These are phyloP conservation scores for Patiria miniata DNA, from an alignment of 35 echinoderm and acorn worm genomes.

Conservation along the genomic window DNA sequence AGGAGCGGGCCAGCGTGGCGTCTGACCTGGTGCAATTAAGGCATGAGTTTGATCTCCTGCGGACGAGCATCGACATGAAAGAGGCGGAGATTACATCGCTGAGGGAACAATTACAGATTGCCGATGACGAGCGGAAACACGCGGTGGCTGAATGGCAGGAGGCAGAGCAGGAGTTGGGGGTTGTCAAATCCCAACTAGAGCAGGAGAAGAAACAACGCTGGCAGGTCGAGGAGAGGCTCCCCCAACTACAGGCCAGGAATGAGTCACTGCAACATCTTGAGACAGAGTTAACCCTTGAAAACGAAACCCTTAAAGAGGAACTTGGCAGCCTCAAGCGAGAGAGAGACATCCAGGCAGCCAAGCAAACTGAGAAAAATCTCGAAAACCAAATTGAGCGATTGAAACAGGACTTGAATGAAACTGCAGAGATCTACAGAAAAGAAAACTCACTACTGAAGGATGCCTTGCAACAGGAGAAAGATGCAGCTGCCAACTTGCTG, in stretches of 20 bases:
- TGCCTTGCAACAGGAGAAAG: constrained; percentile 78
- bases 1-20: constrained; percentile 21
- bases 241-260: not conserved
- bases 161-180: constrained; percentile 36
- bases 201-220: constrained; percentile 44
- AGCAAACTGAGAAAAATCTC: constrained; percentile 31
- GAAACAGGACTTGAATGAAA: constrained; percentile 80
- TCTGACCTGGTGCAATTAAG: constrained; percentile 48
- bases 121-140: constrained; percentile 6
- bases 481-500: constrained; percentile 27
- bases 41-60: constrained; percentile 54
- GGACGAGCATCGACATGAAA: constrained; percentile 49
- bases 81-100: constrained; percentile 43
- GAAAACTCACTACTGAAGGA: constrained; percentile 77
- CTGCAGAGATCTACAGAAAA: constrained; percentile 52
- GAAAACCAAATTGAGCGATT: constrained; percentile 44
- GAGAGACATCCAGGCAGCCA: not conserved
- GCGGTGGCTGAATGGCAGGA: constrained; percentile 32
- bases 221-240: constrained; percentile 33
- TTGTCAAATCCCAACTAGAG: constrained; percentile 54
- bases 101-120: constrained; percentile 38
- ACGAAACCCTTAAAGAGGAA: constrained; percentile 32
- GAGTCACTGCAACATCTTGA: constrained; percentile 40
- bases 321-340: constrained; percentile 7
- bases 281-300: constrained; percentile 26